A percentile compares a stretch with the other conserved stretches of the same genome.
Conservation (phyloP, 1,140 invertebrate species). For the Orussus abietinus region DNA sequence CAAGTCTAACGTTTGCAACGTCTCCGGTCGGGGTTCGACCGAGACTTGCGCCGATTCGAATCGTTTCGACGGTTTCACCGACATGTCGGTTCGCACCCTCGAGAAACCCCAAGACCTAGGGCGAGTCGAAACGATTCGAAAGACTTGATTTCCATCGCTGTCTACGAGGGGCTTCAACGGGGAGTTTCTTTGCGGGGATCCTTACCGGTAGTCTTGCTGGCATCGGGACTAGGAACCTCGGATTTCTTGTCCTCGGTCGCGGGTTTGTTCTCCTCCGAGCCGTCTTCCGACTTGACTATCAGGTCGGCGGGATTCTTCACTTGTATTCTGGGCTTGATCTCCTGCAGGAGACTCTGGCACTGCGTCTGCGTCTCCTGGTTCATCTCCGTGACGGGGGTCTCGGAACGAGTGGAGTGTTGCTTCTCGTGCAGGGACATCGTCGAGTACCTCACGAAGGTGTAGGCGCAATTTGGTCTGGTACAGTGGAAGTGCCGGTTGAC, state of each 20-base stretch:
- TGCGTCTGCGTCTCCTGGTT: slow-evolving; percentile 30
- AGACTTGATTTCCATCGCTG: no score
- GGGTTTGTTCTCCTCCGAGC: slow-evolving; percentile 27
- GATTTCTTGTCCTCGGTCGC: slow-evolving; percentile 42
- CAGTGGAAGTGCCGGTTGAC: slow-evolving; percentile 77
- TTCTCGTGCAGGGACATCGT: slow-evolving; percentile 73
- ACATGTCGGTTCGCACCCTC: slow-evolving; percentile 1
- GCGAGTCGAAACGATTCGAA: no score
- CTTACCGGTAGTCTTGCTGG: slow-evolving; percentile 49
- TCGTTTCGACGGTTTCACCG: no score
- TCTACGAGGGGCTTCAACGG: no score
- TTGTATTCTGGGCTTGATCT: slow-evolving; percentile 48
- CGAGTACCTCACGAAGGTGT: slow-evolving; percentile 71
- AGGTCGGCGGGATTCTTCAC: slow-evolving; percentile 50
- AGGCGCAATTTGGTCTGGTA: slow-evolving; percentile 67
- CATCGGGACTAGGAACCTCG: slow-evolving; percentile 37
- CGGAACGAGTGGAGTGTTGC: slow-evolving; percentile 47
- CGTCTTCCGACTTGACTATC: slow-evolving; percentile 44
- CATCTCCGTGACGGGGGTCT: slow-evolving; percentile 14
- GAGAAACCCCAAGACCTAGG: no score
- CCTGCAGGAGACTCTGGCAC: slow-evolving; percentile 25
- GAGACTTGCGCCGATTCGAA: no score
- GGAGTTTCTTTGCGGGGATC: no score
- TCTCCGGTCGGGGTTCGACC: no score
- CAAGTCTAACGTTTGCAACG: no score